phyloP scores from a whole-genome alignment of 2,888 invertebrate species.

The Agrilus biguttatus region DNA sequence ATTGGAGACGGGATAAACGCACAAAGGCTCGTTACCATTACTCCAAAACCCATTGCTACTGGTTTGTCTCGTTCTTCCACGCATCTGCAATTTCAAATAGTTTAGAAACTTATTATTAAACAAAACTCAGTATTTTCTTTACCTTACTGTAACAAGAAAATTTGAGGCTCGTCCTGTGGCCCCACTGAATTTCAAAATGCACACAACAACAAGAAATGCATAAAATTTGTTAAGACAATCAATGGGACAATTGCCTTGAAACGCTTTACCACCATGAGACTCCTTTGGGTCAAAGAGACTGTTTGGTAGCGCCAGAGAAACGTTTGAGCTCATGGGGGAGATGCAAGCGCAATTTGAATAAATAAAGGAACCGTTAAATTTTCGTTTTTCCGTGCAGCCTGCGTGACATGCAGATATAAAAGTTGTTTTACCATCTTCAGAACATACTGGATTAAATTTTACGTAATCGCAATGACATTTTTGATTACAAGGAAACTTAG shows the following conservation, averaged over 20 bases:
- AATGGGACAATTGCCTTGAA: constrained; percentile 39
- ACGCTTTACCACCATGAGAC: constrained; percentile 24
- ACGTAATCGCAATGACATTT: constrained; percentile 55
- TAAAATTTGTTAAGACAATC: constrained; percentile 41
- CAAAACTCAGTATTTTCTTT: constrained; percentile 6
- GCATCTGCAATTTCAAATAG: constrained; percentile 32
- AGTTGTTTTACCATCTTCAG: constrained; percentile 42
- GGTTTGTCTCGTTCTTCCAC: constrained; percentile 60
- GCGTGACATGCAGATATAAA: constrained; percentile 73
- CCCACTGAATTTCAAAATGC: constrained; percentile 42
- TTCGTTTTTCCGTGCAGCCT: constrained; percentile 42
- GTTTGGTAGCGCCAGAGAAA: constrained; percentile 6
- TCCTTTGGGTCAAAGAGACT: not conserved
- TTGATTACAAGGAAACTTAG: constrained; percentile 41
- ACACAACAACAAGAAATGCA: constrained; percentile 38
- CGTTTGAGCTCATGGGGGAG: constrained; percentile 7
- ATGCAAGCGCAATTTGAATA: constrained; percentile 37
- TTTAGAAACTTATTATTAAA: not conserved
- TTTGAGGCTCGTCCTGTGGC: constrained; percentile 47
- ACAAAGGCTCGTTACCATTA: constrained; percentile 53
- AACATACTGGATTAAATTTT: constrained; percentile 60
- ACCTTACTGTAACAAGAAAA: constrained; percentile 45
- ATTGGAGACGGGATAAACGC: constrained; percentile 67
- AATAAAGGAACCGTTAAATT: constrained; percentile 33
- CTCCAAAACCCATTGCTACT: constrained; percentile 54